phyloP scores from a whole-genome alignment of 2,888 invertebrate species.

The Anthrax anthrax region DNA sequence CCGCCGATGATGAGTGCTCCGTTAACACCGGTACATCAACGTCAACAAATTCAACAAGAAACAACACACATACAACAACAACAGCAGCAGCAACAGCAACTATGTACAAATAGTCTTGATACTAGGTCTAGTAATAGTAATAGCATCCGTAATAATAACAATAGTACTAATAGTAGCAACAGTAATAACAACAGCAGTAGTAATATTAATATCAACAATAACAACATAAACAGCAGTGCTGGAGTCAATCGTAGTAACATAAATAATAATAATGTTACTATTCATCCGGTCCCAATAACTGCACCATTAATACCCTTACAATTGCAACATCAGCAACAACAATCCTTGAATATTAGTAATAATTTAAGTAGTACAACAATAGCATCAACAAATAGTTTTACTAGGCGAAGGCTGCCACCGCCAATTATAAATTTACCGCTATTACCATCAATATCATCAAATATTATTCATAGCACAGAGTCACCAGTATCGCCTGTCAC shows the following conservation, averaged over 20 bases:
- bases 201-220: conserved; percentile 7
- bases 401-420: conserved; percentile 27
- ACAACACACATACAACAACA: conserved; percentile 13
- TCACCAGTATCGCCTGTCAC: conserved; percentile 35
- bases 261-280: conserved; percentile 5
- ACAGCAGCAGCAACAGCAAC: conserved; percentile 16
- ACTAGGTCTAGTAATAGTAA: conserved; percentile 13
- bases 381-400: conserved; percentile 28
- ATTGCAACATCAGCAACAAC: conserved; percentile 11
- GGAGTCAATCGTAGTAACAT: conserved; percentile 15
- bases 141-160: conserved; percentile 7
- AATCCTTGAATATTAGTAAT: conserved; percentile 10
- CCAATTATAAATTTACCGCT: conserved; percentile 15
- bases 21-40: conserved; percentile 14
- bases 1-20: conserved; percentile 38
- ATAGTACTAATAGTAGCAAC: conserved; percentile 18
- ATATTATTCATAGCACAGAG: conserved; percentile 22
- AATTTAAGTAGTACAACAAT: conserved; percentile 18
- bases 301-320: conserved; percentile 23
- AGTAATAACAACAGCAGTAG: conserved; percentile 15
- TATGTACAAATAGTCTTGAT: conserved; percentile 20
- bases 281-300: conserved; percentile 14
- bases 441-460: conserved; percentile 21
- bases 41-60: conserved; percentile 13
- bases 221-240: conserved; percentile 13